Evolutionary conservation across 2,888 invertebrate genomes (phyloP), one percentile per base, ranked within the genome.

Genomic region (Myathropa florea): DNA sequence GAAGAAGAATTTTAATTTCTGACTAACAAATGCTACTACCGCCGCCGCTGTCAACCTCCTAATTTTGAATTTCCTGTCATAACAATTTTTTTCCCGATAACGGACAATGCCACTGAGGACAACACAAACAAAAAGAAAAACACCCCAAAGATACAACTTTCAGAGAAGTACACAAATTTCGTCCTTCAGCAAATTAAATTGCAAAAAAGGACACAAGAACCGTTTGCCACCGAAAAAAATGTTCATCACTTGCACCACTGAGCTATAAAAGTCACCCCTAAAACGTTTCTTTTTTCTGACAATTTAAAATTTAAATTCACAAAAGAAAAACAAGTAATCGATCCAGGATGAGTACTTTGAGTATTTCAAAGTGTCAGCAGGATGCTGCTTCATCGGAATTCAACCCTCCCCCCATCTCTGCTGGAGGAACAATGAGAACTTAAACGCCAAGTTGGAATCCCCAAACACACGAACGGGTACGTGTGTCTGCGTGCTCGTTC

Each of bases 31-130:
- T 70, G 64, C 82, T 77, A 73, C 86, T 60, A 24, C 63, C 59
- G 33, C 63, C 82, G 59, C 60, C 70, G 33, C 46, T 70, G 65
- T 70, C 60, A 60, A 64, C 63, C 65, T 33, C 76, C 61, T 65
- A 75, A 75, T 79, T 86, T 86, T 60, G 63, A 82, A 71, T 83
- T 82, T 86, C 86, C 86, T 86, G 86, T 82, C 78, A 83, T 75
- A 86, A 83, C 73, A 86, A 78, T 60, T 71, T 86, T 73, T 79
- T 68, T 26, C 30, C 72, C 57, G 73, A 86, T 73, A 86, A 82
- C 65, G 70, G 61, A 79, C 75, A 67, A 57, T 55, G 30, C 65
- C 61, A 30, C 28, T 9, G 63, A 78, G 65, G 65, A 76, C 46
- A 46, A 46, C 18, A 46, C 46, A 46, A 76, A 28, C 12, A 23